phyloP scores from a whole-genome alignment of 37 sponge, comb jelly and placozoan species.

The Cladorhizidae sp. region DNA sequence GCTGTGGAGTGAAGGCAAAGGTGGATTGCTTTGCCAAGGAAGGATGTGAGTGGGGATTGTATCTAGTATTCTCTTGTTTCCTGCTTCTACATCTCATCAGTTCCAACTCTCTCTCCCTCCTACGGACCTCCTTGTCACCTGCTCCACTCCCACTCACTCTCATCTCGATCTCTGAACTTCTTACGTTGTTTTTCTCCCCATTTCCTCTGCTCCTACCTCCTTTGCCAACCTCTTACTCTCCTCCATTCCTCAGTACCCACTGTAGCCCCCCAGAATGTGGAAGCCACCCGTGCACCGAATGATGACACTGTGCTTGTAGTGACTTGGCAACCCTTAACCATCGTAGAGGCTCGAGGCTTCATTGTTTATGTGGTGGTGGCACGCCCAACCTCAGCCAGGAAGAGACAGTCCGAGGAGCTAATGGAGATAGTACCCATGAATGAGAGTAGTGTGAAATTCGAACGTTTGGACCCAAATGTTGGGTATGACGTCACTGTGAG shows the following conservation, averaged over 20 bases:
- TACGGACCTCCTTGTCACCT: too few species aligned
- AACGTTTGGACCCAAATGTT: conserved; percentile 1
- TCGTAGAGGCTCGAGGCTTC: conserved; percentile 39
- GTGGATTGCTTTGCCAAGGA: conserved; percentile 13
- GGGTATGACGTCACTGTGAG: conserved; percentile 19
- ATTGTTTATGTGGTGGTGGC: conserved; percentile 15
- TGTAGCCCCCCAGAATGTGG: conserved; percentile 22
- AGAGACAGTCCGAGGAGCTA: too few species aligned
- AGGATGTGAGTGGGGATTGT: conserved; percentile 6
- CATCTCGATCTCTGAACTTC: too few species aligned
- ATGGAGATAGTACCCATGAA: neutral
- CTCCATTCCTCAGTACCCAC: neutral
- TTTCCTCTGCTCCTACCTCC: too few species aligned
- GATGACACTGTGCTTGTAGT: conserved; percentile 21
- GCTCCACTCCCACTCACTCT: too few species aligned
- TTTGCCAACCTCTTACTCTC: neutral
- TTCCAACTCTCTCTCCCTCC: too few species aligned
- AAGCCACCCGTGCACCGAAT: neutral
- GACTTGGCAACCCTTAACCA: conserved; percentile 21
- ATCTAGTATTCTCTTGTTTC: too few species aligned
- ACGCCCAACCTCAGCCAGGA: neutral
- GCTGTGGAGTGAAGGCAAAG: neutral
- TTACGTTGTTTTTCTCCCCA: too few species aligned
- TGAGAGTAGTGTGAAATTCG: neutral
- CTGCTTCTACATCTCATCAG: too few species aligned